A percentile compares a stretch with the other conserved stretches of the same genome.
These are phyloP conservation scores for Camarhynchus parvulus DNA, from an alignment of 2,113 vertebrate species.

Conservation along the genomic window DNA sequence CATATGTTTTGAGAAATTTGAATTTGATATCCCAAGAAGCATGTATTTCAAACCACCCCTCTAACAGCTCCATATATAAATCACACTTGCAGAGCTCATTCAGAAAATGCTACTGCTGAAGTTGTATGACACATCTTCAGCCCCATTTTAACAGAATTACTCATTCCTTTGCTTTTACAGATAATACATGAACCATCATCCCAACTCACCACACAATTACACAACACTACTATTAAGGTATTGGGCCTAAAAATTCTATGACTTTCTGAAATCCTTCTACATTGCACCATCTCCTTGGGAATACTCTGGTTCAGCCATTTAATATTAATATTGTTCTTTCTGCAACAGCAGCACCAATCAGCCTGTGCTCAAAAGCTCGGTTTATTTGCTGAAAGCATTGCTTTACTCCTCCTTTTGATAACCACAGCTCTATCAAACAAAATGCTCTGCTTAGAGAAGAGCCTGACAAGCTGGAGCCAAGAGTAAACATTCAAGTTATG, in stretches of 20 bases:
- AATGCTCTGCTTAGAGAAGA: neutral
- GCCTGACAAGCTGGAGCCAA: constrained; percentile 8
- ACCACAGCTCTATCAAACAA: constrained; percentile 3
- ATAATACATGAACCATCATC: neutral
- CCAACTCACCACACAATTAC: neutral
- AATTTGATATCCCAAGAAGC: neutral
- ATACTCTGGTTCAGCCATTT: neutral
- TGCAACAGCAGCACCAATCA: neutral
- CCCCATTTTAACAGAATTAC: neutral
- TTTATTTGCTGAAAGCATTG: neutral
- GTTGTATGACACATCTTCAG: neutral
- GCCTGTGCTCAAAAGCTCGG: neutral
- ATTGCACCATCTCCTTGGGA: neutral
- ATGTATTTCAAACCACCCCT: neutral
- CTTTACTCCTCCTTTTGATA: constrained; percentile 19
- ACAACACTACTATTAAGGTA: neutral
- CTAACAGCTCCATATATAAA: neutral
- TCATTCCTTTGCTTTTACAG: neutral
- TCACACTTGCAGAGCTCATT: neutral
- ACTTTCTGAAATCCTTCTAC: neutral
- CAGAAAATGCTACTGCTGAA: neutral
- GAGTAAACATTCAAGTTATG: constrained; percentile 48
- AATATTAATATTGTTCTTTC: neutral
- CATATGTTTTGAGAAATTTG: neutral
- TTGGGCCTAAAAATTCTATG: neutral